Percentiles rank a stretch among this genome's conserved stretches.
Evolutionary conservation across 2,888 invertebrate genomes (phyloP).

Genomic region (Chaitophorus viminalis): DNA sequence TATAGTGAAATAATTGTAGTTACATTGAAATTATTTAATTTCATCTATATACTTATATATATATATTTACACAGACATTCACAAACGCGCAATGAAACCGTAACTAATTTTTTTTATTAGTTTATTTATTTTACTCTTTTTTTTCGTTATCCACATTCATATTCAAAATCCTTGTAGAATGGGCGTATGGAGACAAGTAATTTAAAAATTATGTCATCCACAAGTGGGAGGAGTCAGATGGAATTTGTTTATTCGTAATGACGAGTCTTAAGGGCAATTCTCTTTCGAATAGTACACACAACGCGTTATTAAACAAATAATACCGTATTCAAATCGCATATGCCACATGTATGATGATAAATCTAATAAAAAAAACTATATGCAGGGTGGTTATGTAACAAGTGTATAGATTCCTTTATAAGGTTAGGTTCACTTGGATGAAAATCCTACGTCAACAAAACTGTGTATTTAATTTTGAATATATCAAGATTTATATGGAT

Average conservation of each 20-base stretch:
- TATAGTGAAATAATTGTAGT: slow-evolving; percentile 29
- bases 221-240: slow-evolving; percentile 21
- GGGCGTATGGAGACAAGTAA: slow-evolving; percentile 32
- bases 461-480: background rate
- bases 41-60: slow-evolving; percentile 7
- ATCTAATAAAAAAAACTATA: slow-evolving; percentile 22
- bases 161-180: slow-evolving; percentile 45
- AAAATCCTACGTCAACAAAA: slow-evolving; percentile 4
- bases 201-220: slow-evolving; percentile 50
- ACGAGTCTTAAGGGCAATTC: slow-evolving; percentile 54
- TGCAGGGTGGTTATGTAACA: slow-evolving; percentile 33
- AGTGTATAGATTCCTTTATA: background rate
- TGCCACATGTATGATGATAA: slow-evolving; percentile 14
- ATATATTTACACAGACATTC: background rate
- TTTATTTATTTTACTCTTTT: slow-evolving; percentile 41
- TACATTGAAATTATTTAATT: slow-evolving; percentile 16
- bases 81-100: background rate
- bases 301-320: slow-evolving; percentile 53
- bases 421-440: slow-evolving; percentile 12
- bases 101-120: slow-evolving; percentile 33
- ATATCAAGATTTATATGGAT: background rate
- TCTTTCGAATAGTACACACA: slow-evolving; percentile 36
- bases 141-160: slow-evolving; percentile 5
- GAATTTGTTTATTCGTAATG: slow-evolving; percentile 42
- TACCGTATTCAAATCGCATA: slow-evolving; percentile 40